Conservation (phyloP, 2,888 invertebrate genomes). For the Doris montereyensis region DNA sequence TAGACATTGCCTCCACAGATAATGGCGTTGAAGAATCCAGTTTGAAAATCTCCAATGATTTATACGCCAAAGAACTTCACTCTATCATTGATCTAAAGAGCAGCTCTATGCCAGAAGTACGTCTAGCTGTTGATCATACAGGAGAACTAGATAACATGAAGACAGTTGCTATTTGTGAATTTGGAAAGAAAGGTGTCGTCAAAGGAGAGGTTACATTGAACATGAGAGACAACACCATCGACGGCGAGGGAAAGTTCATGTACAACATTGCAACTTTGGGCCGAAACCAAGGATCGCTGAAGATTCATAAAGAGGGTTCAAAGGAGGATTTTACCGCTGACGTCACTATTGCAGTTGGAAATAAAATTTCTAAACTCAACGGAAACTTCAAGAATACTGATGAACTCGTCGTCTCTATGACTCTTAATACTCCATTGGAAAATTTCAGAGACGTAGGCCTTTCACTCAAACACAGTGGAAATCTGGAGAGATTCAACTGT, state of each 20-base stretch:
- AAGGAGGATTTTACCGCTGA: background rate
- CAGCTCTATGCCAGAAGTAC: no score
- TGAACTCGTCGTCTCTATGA: constrained; percentile 30
- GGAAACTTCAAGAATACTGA: constrained; percentile 5
- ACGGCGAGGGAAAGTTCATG: constrained; percentile 4
- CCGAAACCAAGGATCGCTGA: background rate
- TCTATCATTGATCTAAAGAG: no score
- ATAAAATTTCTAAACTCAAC: background rate
- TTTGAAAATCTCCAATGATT: no score
- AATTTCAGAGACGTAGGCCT: constrained; percentile 39
- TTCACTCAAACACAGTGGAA: no score
- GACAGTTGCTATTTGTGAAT: background rate
- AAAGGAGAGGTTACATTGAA: background rate
- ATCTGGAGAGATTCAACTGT: constrained; percentile 39
- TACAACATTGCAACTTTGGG: background rate
- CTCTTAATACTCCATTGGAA: constrained; percentile 30
- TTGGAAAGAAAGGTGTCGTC: background rate
- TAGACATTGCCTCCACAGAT: no score
- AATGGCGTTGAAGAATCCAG: no score
- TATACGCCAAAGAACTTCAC: no score
- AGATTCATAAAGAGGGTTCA: constrained; percentile 13
- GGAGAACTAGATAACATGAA: background rate
- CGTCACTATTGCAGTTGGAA: background rate
- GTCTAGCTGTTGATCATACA: constrained; percentile 1
- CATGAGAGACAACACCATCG: background rate